phyloP scores from a whole-genome alignment of 2,888 invertebrate species.

The Epinotia bilunana region DNA sequence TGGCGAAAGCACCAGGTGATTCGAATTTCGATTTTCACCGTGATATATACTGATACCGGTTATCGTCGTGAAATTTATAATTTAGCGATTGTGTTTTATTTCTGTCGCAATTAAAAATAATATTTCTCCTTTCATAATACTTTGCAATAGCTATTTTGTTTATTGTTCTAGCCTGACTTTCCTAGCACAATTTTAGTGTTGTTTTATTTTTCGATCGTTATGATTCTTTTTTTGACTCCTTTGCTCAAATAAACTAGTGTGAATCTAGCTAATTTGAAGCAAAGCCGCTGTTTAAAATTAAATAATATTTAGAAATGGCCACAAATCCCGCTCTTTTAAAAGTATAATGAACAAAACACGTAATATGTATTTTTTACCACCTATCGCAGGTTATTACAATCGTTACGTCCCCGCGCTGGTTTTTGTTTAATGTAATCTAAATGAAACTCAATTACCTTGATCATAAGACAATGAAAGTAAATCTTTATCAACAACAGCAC shows the following conservation, averaged over 20 bases:
- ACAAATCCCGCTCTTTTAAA: background rate
- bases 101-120: conserved; percentile 19
- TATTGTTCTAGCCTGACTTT: background rate
- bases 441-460: conserved; percentile 41
- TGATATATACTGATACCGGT: conserved; percentile 62
- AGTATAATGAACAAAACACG: background rate
- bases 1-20: conserved; percentile 73
- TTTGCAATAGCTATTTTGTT: background rate
- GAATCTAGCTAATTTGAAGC: background rate
- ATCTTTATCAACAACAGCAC: conserved; percentile 27
- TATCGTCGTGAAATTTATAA: conserved; percentile 33
- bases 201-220: no score
- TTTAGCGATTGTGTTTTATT: conserved; percentile 31
- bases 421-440: conserved; percentile 24
- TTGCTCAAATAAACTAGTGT: background rate
- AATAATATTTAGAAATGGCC: background rate
- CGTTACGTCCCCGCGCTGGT: conserved; percentile 9
- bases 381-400: conserved; percentile 4
- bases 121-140: background rate
- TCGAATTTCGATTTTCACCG: conserved; percentile 71
- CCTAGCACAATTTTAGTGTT: background rate
- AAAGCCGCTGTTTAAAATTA: background rate
- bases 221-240: background rate
- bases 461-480: conserved; percentile 33
- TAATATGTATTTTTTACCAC: background rate